Conservation (phyloP, 2,888 invertebrate species). For the Philereme transversata region DNA sequence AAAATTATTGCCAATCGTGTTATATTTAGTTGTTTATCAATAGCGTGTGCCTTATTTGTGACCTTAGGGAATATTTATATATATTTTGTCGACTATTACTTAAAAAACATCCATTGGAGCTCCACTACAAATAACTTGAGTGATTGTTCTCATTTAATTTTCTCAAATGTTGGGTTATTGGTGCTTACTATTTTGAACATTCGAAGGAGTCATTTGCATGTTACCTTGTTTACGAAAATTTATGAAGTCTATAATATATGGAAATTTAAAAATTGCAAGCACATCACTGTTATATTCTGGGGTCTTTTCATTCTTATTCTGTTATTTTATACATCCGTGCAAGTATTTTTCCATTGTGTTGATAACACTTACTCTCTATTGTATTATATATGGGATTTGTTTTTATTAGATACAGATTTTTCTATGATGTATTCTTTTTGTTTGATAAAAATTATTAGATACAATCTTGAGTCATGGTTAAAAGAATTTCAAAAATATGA, state of each 20-base stretch:
- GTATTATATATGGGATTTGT: too few species aligned
- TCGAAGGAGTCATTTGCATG: constrained; percentile 1
- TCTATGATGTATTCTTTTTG: too few species aligned
- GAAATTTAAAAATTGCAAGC: not conserved
- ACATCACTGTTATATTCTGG: not conserved
- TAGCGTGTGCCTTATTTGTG: not conserved
- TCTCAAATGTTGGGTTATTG: not conserved
- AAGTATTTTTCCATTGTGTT: too few species aligned
- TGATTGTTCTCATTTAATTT: not conserved
- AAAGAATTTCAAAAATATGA: too few species aligned
- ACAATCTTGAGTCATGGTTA: too few species aligned
- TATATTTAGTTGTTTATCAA: not conserved
- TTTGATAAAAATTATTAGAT: too few species aligned
- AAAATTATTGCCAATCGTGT: not conserved
- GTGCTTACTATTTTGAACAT: not conserved
- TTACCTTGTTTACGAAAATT: not conserved
- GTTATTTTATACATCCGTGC: too few species aligned
- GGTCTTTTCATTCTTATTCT: not conserved
- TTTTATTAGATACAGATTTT: too few species aligned
- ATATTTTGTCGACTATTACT: not conserved
- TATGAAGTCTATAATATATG: not conserved
- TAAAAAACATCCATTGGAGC: not conserved
- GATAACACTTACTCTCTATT: too few species aligned
- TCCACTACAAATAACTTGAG: not conserved
- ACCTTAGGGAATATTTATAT: not conserved